A percentile compares a stretch with the other conserved stretches of the same genome.
Conservation (phyloP, 2,113 vertebrate genomes). For the Suncus etruscus region DNA sequence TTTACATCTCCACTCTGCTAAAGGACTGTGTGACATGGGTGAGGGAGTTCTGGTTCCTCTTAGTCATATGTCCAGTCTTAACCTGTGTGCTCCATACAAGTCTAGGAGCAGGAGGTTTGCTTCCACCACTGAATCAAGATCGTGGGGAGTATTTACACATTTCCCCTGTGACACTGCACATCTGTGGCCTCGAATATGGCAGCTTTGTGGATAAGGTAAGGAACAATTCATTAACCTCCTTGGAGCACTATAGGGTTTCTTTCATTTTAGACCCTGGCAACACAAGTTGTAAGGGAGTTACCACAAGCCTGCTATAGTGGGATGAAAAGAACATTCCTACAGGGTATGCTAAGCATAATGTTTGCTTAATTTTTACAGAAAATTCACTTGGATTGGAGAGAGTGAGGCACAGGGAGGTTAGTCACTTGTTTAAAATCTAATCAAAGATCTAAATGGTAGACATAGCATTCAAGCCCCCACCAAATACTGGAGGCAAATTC, state of each 20-base stretch:
- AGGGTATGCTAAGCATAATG: neutral
- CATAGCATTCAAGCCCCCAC: neutral
- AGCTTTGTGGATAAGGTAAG: neutral
- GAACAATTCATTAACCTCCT: neutral
- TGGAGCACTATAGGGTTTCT: neutral
- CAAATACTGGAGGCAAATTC: neutral
- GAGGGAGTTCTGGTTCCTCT: neutral
- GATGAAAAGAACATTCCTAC: neutral
- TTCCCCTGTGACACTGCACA: neutral
- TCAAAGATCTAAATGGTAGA: neutral
- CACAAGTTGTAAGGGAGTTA: neutral
- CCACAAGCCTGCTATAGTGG: neutral
- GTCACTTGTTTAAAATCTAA: constrained; percentile 26
- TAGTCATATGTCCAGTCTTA: neutral
- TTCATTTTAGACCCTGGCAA: neutral
- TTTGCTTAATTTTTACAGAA: constrained; percentile 8
- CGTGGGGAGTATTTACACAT: neutral
- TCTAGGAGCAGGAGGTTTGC: neutral
- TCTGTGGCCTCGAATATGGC: neutral
- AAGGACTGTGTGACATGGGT: neutral
- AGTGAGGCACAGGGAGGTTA: neutral
- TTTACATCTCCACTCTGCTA: neutral
- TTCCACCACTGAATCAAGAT: neutral
- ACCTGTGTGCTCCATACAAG: neutral
- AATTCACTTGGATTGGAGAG: neutral